Conservation (phyloP, 2,113 vertebrate genomes). For the Hystrix cristata region DNA sequence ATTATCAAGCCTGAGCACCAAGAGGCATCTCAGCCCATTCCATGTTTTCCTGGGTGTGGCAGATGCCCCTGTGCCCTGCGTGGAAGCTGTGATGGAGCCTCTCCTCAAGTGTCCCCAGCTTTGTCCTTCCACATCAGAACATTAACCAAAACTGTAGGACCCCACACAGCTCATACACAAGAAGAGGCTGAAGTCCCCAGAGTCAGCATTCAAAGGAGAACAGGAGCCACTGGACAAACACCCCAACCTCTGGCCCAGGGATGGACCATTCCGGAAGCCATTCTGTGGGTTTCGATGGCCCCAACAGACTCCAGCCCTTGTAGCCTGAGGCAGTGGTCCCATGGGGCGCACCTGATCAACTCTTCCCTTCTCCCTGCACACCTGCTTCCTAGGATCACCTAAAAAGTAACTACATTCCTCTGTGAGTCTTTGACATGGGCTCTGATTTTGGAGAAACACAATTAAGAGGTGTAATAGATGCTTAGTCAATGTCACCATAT, state of each 20-base stretch:
- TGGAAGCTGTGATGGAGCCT: background rate
- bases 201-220: background rate
- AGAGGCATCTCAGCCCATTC: background rate
- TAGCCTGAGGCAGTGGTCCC: background rate
- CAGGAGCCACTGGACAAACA: background rate
- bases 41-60: background rate
- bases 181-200: background rate
- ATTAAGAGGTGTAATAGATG: background rate
- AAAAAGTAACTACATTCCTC: background rate
- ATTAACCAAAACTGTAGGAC: background rate
- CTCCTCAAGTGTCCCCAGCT: background rate
- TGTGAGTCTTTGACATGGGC: background rate
- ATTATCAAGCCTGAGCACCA: background rate
- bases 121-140: background rate
- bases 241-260: background rate
- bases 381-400: background rate
- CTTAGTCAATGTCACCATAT: background rate
- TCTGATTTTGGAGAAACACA: slow-evolving; percentile 38
- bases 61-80: background rate
- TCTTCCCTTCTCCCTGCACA: background rate
- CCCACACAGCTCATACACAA: background rate
- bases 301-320: background rate
- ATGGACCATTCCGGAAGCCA: background rate
- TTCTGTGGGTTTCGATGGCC: background rate
- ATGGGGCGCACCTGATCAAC: background rate